Conservation (phyloP, 2,797 vertebrate species). For the Premnoplex brunnescens region DNA sequence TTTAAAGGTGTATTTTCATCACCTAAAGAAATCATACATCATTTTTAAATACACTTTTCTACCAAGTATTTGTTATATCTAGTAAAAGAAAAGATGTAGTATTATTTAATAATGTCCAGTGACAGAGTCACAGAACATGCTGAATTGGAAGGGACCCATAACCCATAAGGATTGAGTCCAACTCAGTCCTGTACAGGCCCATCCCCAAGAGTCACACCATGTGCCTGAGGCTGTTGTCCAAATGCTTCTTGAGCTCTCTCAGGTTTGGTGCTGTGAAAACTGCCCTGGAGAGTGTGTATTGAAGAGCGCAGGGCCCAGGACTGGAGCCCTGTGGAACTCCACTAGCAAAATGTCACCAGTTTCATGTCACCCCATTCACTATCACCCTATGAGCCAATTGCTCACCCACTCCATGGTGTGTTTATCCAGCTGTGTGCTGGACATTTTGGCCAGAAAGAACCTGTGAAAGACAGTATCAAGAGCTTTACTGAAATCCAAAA, state of each 20-base stretch:
- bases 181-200: neutral
- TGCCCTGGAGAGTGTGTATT: neutral
- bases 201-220: neutral
- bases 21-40: neutral
- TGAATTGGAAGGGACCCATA: neutral
- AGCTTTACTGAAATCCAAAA: neutral
- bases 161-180: neutral
- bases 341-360: neutral
- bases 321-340: neutral
- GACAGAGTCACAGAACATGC: neutral
- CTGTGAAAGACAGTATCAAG: neutral
- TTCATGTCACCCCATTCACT: neutral
- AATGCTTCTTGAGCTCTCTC: neutral
- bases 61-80: neutral
- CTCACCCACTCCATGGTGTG: neutral
- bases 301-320: neutral
- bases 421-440: neutral
- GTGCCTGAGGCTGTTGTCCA: neutral
- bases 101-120: neutral
- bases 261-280: neutral
- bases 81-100: neutral
- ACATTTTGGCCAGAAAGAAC: neutral
- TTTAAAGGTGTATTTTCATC: constrained; percentile 2
- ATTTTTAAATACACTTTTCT: neutral
- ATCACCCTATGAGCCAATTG: neutral